Evolutionary conservation across 2,113 vertebrate genomes (phyloP).

Genomic region (Oenanthe oenanthe): DNA sequence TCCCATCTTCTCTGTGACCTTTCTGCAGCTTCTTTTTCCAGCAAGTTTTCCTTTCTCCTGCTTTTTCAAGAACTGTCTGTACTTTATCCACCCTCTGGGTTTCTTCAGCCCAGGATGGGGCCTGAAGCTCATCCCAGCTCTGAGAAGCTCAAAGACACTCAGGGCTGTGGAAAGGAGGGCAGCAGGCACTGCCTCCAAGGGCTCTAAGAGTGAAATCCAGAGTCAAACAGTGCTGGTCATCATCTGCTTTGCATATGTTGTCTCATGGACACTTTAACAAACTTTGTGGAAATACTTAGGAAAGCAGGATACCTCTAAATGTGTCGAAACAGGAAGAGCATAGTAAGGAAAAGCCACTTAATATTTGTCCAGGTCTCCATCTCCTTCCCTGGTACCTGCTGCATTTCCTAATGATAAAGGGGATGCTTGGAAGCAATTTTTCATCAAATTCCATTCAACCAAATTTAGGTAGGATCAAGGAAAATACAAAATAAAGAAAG

Average conservation of each 20-base stretch:
- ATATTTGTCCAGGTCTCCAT: rapidly evolving
- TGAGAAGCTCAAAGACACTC: neutral
- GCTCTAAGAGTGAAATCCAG: neutral
- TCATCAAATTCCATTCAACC: neutral
- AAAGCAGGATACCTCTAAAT: neutral
- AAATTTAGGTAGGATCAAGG: neutral
- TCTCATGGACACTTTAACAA: neutral
- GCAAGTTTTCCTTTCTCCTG: neutral
- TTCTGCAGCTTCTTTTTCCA: neutral
- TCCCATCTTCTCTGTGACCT: neutral
- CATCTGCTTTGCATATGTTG: neutral
- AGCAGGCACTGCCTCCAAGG: neutral
- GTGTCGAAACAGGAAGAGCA: neutral
- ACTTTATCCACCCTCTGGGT: neutral
- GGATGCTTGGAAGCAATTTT: neutral
- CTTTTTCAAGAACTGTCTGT: neutral
- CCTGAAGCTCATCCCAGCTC: neutral
- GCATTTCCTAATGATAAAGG: neutral
- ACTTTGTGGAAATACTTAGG: neutral
- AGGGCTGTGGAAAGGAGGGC: neutral
- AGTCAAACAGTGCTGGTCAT: neutral
- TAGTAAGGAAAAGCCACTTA: neutral
- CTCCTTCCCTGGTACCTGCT: neutral
- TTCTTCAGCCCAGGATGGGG: neutral
- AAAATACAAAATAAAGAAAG: neutral